Conservation (phyloP, 2,888 invertebrate genomes). For the Drosophila anomalata region DNA sequence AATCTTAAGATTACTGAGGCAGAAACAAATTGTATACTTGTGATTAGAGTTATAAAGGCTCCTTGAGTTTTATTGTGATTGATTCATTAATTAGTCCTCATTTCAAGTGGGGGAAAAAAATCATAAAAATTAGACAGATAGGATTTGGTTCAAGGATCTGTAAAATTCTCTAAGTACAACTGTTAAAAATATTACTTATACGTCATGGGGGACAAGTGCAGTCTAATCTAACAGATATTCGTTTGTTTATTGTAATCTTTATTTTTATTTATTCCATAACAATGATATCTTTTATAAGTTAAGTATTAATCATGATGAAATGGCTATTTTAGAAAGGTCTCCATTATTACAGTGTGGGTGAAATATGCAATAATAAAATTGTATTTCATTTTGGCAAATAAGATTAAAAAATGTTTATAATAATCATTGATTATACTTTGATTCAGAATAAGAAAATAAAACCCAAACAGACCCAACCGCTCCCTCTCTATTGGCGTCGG, state of each 20-base stretch:
- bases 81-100: slow-evolving; percentile 55
- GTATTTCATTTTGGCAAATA: slow-evolving; percentile 30
- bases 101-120: background rate
- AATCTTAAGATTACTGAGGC: background rate
- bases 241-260: background rate
- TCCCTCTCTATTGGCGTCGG: background rate
- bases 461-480: slow-evolving; percentile 62
- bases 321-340: too few species aligned
- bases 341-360: too few species aligned
- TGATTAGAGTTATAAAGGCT: background rate
- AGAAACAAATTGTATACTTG: background rate
- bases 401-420: slow-evolving; percentile 32
- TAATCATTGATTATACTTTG: slow-evolving; percentile 50
- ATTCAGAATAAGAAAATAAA: slow-evolving; percentile 41
- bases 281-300: background rate
- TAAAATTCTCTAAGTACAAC: too few species aligned
- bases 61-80: slow-evolving; percentile 62
- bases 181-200: background rate
- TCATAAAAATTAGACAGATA: background rate
- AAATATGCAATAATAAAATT: background rate
- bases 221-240: too few species aligned
- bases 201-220: background rate
- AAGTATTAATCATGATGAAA: too few species aligned
- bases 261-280: background rate
- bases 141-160: too few species aligned